Base-by-base conservation (phyloP, 2,113 vertebrate species). In the Cebidichthys violaceus region DNA sequence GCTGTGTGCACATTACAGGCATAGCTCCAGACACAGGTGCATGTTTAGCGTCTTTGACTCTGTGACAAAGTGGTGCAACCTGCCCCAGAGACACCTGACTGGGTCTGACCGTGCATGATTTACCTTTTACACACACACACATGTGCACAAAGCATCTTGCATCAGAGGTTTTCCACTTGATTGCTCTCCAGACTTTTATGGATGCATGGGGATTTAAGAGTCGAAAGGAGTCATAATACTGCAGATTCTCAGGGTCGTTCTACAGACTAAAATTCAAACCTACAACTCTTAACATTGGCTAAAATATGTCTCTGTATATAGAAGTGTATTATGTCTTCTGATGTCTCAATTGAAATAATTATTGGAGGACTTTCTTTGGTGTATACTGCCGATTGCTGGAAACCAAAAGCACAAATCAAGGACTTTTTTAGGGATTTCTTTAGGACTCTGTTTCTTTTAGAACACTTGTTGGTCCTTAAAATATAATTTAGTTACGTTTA, bases 11-110 rank as follows among this genome's bases (percentile, higher is more conserved):
- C 39, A 77, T 84, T 84, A 57, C 67, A 86, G 70, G 24, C 66
- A 41, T 31, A 59, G 64, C 57, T 75, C 35, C 83, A 87, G 83
- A 87, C 87, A 84, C 72, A 86, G 86, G 80, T 82, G 79, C 57
- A 74, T 77, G 61, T 77, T 83, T 81, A 83, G 74, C 31, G 24
- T 87, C 75, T 77, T 67, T 80, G 79, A 84, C 83, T 83, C 66
- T 77, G 43, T 81, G 85, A 91, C 82, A 86, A 61, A 65, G 60
- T 75, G 61, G 62, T 67, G 79, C 55, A 80, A 84, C 82, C 29
- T 70, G 66, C 75, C 78, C 75, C 45, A 52, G 74, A 72, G 71
- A 85, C 76, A 78, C 87, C 78, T 90, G n/a, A n/a, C 52, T 29
- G 57, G 33, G 64, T 79, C 59, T 84, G 76, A 87, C 81, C 77